Base-by-base conservation (phyloP, 2,797 vertebrate species). In the Myotis planiceps region DNA sequence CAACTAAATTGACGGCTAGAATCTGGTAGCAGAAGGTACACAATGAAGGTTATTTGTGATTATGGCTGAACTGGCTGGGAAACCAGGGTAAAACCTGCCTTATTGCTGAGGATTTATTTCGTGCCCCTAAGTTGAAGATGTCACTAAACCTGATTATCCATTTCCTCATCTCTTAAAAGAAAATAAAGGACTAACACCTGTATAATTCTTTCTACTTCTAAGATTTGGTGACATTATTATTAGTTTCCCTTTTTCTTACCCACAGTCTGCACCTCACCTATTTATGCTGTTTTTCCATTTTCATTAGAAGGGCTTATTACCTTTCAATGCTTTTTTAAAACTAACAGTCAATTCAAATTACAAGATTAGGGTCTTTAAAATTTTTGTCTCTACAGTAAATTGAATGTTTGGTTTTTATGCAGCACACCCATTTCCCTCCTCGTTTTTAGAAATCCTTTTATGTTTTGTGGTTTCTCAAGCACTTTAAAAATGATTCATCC, bases 261-360 rank as follows among this genome's bases (percentile, higher is more conserved):
- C 7, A 63, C 1, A 27, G 42, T 19, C n/a, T 83, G 18, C 19
- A 45, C 13, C 23, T 94, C 80, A 78, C 15, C 37, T 91, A 16
- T 63, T 82, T 49, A 42, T 49, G 32, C n/a, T 82, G 14, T 65
- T 32, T 83, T 47, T 74, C 47, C 66, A 47, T 82, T 93, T 95
- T 96, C 76, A 90, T 94, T 96, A 95, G 16, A 76, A 92, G 21
- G 27, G 37, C 21, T 82, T 86, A 92, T 96, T 97, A 75, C 51
- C 58, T 84, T 84, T 80, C 69, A 96, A 91, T 34, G 86, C 53
- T 53, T 92, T 75, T 94, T 84, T 83, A 65, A 92, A 96, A 86
- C 94, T 90, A 96, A 94, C 87, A 96, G 71, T 95, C 92, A 92
- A 74, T 82, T 82, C 58, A 86, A 93, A 93, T 94, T 74, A 92